phyloP scores from a whole-genome alignment of 2,888 invertebrate species.

The Icerya purchasi region DNA sequence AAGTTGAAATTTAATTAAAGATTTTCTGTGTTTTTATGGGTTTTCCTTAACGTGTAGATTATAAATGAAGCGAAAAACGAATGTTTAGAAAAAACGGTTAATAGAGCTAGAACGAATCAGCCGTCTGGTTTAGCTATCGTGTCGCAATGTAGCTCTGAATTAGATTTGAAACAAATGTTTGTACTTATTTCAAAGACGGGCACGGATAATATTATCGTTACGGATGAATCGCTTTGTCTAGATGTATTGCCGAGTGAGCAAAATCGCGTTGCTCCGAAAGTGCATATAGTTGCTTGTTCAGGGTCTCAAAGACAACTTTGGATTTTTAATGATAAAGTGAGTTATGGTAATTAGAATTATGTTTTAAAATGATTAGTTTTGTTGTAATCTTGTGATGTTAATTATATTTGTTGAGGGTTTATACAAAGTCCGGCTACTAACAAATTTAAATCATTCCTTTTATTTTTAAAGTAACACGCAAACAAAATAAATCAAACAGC shows the following conservation, averaged over 20 bases:
- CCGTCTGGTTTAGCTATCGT: constrained; percentile 47
- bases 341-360: no score
- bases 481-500: no score
- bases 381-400: no score
- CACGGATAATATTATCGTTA: constrained; percentile 38
- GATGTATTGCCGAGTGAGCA: constrained; percentile 40
- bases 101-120: constrained; percentile 36
- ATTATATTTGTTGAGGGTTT: no score
- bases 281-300: constrained; percentile 49
- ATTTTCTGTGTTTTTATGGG: no score
- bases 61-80: constrained; percentile 28
- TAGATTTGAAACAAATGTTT: constrained; percentile 39
- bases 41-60: background rate
- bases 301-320: constrained; percentile 45
- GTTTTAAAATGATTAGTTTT: no score
- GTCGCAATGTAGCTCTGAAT: constrained; percentile 34
- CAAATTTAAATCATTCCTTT: no score
- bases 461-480: no score
- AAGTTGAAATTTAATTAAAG: no score
- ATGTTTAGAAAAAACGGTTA: constrained; percentile 43
- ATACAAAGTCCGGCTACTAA: no score
- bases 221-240: constrained; percentile 68
- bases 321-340: constrained; percentile 34
- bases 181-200: constrained; percentile 28
- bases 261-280: constrained; percentile 32